phyloP scores from a whole-genome alignment of 2,113 vertebrate species.

The Hyperoodon ampullatus region DNA sequence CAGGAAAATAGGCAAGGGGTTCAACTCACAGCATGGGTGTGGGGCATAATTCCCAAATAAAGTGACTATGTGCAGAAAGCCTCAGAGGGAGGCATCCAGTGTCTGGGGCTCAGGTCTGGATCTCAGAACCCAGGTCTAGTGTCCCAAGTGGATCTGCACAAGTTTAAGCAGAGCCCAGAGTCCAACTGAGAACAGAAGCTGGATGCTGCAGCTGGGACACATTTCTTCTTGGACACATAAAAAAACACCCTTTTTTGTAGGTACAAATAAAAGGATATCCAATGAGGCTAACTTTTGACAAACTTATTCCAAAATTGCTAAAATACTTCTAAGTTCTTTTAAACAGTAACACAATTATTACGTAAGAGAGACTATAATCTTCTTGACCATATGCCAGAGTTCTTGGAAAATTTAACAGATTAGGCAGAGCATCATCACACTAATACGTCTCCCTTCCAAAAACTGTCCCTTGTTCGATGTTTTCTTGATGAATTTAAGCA shows the following conservation, averaged over 20 bases:
- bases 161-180: neutral
- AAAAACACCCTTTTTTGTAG: neutral
- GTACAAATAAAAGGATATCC: neutral
- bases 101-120: neutral
- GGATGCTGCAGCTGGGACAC: neutral
- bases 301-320: neutral
- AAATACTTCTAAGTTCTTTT: neutral
- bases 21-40: neutral
- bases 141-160: neutral
- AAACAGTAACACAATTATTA: neutral
- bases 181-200: neutral
- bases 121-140: neutral
- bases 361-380: neutral
- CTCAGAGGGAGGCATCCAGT: neutral
- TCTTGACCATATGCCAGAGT: neutral
- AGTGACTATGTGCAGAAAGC: neutral
- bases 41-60: neutral
- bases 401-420: neutral
- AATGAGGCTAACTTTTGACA: neutral
- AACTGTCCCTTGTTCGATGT: neutral
- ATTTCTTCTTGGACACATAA: neutral
- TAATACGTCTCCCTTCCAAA: neutral
- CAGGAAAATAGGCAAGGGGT: neutral
- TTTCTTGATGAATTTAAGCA: conserved; percentile 30
- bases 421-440: neutral